These are phyloP conservation scores for Eupeodes corollae DNA, from an alignment of 1,140 invertebrate species.

Conservation along the genomic window DNA sequence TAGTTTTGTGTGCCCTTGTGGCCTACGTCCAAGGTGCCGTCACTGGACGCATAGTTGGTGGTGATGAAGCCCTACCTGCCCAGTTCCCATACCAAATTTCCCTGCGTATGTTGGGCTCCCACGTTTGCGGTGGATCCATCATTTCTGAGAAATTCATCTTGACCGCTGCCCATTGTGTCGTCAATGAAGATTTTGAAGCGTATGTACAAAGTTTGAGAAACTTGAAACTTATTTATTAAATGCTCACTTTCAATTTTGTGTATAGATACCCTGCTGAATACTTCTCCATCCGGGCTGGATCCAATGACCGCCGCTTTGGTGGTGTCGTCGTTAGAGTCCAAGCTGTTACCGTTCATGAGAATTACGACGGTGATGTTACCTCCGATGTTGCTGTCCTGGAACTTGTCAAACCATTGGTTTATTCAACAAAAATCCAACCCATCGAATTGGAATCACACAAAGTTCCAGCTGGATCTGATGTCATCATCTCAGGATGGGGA, in stretches of 20 bases:
- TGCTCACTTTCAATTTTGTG: background rate
- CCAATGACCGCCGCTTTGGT: conserved; percentile 18
- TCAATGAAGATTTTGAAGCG: conserved; percentile 14
- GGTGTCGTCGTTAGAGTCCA: conserved; percentile 20
- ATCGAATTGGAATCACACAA: conserved; percentile 15
- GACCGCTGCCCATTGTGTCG: conserved; percentile 43
- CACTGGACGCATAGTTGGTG: conserved; percentile 35
- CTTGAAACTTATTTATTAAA: background rate
- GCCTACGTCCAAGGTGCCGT: background rate
- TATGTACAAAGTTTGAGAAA: background rate
- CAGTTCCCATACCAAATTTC: conserved; percentile 39
- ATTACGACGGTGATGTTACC: too few relatives aligned
- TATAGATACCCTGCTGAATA: conserved; percentile 1
- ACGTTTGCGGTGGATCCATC: conserved; percentile 44
- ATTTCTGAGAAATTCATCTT: conserved; percentile 37
- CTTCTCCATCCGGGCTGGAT: conserved; percentile 28
- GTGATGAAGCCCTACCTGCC: conserved; percentile 22
- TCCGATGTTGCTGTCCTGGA: conserved; percentile 39
- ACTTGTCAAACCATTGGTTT: conserved; percentile 22
- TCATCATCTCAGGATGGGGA: conserved; percentile 37
- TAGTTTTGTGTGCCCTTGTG: too few relatives aligned
- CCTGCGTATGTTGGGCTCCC: conserved; percentile 21
- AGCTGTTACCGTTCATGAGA: background rate
- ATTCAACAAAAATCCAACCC: conserved; percentile 21
- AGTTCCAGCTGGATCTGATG: conserved; percentile 7